phyloP scores from a whole-genome alignment of 2,113 vertebrate genomes.

The Pantherophis guttatus region DNA sequence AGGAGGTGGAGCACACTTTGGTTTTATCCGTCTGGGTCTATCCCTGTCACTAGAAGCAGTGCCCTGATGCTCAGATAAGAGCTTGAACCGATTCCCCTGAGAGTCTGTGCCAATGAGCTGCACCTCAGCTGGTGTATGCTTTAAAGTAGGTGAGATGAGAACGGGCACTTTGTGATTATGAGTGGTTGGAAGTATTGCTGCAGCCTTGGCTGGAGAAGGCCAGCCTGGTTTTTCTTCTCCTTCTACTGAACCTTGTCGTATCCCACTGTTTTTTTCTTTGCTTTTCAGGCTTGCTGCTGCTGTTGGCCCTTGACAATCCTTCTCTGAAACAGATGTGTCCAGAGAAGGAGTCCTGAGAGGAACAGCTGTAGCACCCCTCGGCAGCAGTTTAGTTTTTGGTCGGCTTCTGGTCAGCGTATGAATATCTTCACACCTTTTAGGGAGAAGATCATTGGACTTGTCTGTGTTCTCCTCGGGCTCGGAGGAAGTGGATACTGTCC shows the following conservation, averaged over 20 bases:
- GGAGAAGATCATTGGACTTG: conserved; percentile 74
- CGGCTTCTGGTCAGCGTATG: conserved; percentile 86
- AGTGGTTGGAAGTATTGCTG: conserved; percentile 69
- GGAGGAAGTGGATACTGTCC: conserved; percentile 87
- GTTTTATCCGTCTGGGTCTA: conserved; percentile 91
- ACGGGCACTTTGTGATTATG: conserved; percentile 99
- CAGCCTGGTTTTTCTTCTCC: conserved; percentile 82
- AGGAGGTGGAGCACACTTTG: conserved; percentile 86
- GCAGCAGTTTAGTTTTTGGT: conserved; percentile 92
- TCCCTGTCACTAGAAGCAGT: conserved; percentile 82
- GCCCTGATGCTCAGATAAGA: conserved; percentile 90
- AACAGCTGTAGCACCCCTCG: conserved; percentile 73
- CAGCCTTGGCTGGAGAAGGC: conserved; percentile 84
- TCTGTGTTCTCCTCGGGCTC: conserved; percentile 86
- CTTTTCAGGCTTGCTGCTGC: conserved; percentile 65
- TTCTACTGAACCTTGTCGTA: conserved; percentile 65
- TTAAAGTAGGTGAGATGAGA: conserved; percentile 93
- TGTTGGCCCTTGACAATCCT: conserved; percentile 67
- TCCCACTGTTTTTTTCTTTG: conserved; percentile 74
- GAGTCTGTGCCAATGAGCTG: conserved; percentile 96
- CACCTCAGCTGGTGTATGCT: conserved; percentile 87
- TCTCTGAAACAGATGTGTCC: conserved; percentile 66
- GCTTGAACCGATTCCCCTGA: conserved; percentile 98
- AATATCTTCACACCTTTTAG: conserved; percentile 85
- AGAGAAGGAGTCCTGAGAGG: conserved; percentile 63